Conservation (phyloP, 2,797 vertebrate species). For the Macropus fuliginosus region DNA sequence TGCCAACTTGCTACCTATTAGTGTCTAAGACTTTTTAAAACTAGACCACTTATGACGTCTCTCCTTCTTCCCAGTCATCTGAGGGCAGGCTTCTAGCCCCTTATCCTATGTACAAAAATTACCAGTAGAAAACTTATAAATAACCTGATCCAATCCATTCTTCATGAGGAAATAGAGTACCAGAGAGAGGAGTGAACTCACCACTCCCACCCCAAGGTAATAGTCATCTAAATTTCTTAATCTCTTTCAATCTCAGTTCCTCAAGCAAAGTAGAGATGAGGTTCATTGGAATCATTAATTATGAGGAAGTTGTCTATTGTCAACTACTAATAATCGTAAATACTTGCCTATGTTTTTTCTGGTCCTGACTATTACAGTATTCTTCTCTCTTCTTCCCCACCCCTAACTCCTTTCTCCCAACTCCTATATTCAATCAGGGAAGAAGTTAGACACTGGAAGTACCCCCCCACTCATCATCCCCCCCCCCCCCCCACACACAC, state of each 20-base stretch:
- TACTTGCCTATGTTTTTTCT: neutral
- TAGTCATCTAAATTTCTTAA: neutral
- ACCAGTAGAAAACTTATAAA: neutral
- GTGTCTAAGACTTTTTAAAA: neutral
- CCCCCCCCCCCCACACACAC: neutral
- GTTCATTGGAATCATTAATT: slow-evolving; percentile 8
- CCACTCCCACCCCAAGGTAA: no score
- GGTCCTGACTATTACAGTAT: neutral
- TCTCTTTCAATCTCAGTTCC: neutral
- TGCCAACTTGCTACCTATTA: neutral
- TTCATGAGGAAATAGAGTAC: neutral
- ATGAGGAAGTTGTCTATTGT: neutral
- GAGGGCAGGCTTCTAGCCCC: neutral
- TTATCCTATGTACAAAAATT: neutral
- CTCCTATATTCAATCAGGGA: neutral
- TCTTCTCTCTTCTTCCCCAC: neutral
- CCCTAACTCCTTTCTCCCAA: neutral
- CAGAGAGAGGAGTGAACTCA: neutral
- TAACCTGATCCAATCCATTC: neutral
- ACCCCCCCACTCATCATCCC: neutral
- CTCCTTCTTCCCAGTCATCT: neutral
- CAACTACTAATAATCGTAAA: slow-evolving; percentile 7
- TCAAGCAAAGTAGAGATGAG: neutral
- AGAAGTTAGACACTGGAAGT: neutral
- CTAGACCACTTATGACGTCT: neutral